Conservation (phyloP, 2,113 vertebrate genomes). For the Anoura caudifer region DNA sequence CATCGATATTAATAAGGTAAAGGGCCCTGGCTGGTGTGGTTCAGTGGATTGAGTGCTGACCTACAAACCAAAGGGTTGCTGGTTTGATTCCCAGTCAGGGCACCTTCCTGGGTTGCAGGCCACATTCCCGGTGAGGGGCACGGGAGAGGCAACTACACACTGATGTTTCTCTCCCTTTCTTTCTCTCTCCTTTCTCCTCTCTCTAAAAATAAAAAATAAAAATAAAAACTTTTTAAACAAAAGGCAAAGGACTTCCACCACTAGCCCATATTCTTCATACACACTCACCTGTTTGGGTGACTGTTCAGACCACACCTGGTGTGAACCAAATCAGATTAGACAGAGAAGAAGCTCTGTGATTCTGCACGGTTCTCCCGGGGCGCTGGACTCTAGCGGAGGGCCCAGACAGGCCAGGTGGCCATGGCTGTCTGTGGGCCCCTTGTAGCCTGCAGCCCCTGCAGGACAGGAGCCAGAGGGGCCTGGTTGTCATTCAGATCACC, state of each 20-base stretch:
- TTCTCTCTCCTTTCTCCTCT: too few relatives aligned
- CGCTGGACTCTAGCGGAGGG: not conserved
- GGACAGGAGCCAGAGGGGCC: slow-evolving; percentile 26
- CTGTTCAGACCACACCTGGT: not conserved
- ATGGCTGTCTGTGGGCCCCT: not conserved
- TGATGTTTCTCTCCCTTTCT: too few relatives aligned
- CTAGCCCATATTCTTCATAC: not conserved
- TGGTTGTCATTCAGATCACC: slow-evolving; percentile 63
- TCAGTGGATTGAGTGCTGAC: too few relatives aligned
- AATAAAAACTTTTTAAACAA: too few relatives aligned
- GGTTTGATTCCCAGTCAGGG: too few relatives aligned
- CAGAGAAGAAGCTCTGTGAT: not conserved
- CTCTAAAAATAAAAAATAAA: too few relatives aligned
- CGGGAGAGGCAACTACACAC: too few relatives aligned
- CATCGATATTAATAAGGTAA: not conserved
- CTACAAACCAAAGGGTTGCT: too few relatives aligned
- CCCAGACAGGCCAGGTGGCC: not conserved
- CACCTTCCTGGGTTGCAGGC: too few relatives aligned
- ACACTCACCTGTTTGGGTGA: not conserved
- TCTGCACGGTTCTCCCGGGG: not conserved
- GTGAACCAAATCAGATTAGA: not conserved
- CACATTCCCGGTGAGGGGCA: too few relatives aligned
- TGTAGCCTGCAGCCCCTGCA: not conserved
- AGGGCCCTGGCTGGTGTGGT: not conserved
- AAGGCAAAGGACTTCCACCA: not conserved